phyloP scores from a whole-genome alignment of 1,140 invertebrate genomes.

The Drosophila funebris region DNA sequence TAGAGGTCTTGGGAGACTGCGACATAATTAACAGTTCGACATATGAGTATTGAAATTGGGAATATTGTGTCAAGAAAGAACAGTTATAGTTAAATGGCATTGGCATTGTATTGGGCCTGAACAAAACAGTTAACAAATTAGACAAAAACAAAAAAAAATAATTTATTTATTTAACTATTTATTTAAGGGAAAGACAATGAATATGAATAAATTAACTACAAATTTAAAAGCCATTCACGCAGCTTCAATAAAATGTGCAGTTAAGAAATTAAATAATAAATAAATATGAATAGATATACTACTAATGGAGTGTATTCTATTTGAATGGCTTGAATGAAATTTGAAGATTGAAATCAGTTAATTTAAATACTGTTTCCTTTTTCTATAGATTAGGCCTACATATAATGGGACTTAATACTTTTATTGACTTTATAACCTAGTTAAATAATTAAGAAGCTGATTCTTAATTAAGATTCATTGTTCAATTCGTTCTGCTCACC shows the following conservation, averaged over 20 bases:
- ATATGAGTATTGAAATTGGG: neutral
- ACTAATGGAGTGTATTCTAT: neutral
- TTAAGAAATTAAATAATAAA: neutral
- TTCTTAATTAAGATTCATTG: no score
- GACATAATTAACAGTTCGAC: slow-evolving; percentile 1
- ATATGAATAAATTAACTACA: neutral
- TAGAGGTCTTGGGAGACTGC: neutral
- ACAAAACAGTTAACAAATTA: slow-evolving; percentile 4
- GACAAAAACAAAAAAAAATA: neutral
- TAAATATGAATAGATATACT: neutral
- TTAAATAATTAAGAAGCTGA: neutral
- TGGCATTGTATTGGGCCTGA: neutral
- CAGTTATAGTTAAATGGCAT: neutral
- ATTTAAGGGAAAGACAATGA: neutral
- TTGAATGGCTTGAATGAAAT: neutral
- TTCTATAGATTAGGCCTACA: neutral
- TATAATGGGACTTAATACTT: neutral
- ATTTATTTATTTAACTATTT: neutral
- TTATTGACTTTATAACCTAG: neutral
- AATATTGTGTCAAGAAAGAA: neutral
- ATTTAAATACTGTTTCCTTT: neutral
- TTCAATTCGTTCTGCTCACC: no score
- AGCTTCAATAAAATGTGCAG: no score
- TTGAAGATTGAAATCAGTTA: neutral
- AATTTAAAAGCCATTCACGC: no score